Percentiles rank a stretch among this genome's conserved stretches.
phyloP scores from a whole-genome alignment of 2,888 invertebrate species.

The Electrophaes corylata region DNA sequence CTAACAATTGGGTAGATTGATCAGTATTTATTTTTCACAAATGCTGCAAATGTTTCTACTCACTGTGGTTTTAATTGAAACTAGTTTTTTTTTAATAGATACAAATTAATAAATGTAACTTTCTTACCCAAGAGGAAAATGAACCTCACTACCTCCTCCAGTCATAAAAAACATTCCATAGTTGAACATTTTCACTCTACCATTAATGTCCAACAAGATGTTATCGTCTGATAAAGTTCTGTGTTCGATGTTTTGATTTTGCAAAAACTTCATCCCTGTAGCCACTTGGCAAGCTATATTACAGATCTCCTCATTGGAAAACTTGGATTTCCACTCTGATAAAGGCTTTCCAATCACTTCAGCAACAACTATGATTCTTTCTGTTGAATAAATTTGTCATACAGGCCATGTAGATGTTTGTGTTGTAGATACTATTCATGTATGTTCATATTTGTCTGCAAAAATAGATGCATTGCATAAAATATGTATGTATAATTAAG shows the following conservation, averaged over 20 bases:
- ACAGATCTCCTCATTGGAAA: slow-evolving; percentile 79
- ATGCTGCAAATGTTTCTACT: no score
- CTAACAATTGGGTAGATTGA: no score
- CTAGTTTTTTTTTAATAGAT: no score
- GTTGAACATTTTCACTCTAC: slow-evolving; percentile 93
- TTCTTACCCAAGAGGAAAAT: slow-evolving; percentile 94
- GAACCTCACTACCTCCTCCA: slow-evolving; percentile 92
- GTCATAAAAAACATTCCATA: slow-evolving; percentile 98
- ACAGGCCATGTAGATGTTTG: no score
- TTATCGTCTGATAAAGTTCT: slow-evolving; percentile 93
- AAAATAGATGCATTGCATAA: no score
- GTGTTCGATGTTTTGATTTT: slow-evolving; percentile 89
- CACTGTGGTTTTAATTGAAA: no score
- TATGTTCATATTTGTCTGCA: no score
- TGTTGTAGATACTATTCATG: neutral
- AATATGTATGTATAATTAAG: neutral
- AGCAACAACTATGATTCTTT: slow-evolving; percentile 92
- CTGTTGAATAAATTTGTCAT: no score
- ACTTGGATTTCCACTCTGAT: slow-evolving; percentile 76
- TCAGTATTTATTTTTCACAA: no score
- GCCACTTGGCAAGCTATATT: slow-evolving; percentile 90
- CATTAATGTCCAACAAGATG: slow-evolving; percentile 89
- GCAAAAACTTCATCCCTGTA: slow-evolving; percentile 88
- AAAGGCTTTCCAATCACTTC: slow-evolving; percentile 90
- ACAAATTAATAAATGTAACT: no score